Base-by-base conservation (phyloP, 2,113 vertebrate species). In the Ophiodon elongatus region DNA sequence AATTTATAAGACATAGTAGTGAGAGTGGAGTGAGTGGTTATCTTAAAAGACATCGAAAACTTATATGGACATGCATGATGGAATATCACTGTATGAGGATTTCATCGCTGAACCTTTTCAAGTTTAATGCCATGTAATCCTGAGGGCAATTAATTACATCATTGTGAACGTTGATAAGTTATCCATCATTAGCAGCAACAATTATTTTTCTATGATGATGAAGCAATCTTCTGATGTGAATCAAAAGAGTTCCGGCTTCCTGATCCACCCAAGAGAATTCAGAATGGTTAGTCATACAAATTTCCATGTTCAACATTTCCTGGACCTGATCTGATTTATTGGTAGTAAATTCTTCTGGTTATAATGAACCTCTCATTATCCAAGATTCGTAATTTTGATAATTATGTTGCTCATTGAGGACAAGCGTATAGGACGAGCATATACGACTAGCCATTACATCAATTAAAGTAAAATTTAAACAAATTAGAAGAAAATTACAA, bases 161-260 rank as follows among this genome's bases (percentile, higher is more conserved):
- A 56, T 47, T 76, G 60, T 77, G 21, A 59, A 14, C 21, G 25
- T 45, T 50, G 79, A 80, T 75, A 41, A 57, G 70, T 60, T 69
- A 80, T 86, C 77, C 72, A 41, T 73, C 54, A 74, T 80, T 68
- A 80, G 41, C 57, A 73, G 69, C 25, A 43, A 63, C 59, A 76
- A 59, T 67, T 52, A 60, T 82, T 73, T 66, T 45, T 29, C 6
- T 6, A 47, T 15, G 1, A 39, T 9, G 29, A 68, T 69, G 31
- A 79, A 52, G 3, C 43, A 25, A 71, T 65, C 29, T 37, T 25
- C 35, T 25, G 15, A 56, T 47, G 47, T 64, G 29, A 64, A 63
- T 66, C 73, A 9, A 29, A 45, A 67, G 62, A n/a, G 43, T 52
- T 39, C 15, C 4, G 6, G 29, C 54, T 77, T 73, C 23, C 19